These are phyloP conservation scores for Zeus faber DNA, from an alignment of 2,113 vertebrate species.

Conservation along the genomic window DNA sequence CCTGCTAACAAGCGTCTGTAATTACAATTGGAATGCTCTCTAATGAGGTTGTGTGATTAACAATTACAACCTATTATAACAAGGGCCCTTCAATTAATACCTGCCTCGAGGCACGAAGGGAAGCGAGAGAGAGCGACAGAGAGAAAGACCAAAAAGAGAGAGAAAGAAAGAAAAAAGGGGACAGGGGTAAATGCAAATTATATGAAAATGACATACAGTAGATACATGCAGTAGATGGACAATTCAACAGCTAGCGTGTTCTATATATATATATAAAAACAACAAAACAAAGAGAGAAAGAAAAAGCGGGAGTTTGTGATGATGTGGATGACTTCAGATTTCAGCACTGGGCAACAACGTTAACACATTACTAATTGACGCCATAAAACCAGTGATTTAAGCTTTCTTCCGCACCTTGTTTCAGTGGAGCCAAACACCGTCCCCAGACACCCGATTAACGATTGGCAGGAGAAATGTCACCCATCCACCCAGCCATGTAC, in stretches of 20 bases:
- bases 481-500: not conserved
- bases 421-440: not conserved
- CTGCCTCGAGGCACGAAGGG: conserved; percentile 45
- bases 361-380: not conserved
- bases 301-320: no score
- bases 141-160: not conserved
- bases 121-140: conserved; percentile 7
- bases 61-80: conserved; percentile 62
- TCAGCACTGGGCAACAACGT: no score
- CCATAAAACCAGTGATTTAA: not conserved
- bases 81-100: conserved; percentile 62
- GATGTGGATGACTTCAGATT: not conserved
- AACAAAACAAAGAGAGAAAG: not conserved
- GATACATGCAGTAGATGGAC: not conserved
- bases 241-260: not conserved
- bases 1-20: conserved; percentile 57
- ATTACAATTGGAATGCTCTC: conserved; percentile 62
- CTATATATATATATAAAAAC: not conserved
- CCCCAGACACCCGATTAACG: not conserved
- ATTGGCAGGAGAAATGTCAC: not conserved
- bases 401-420: not conserved
- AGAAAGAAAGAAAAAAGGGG: not conserved
- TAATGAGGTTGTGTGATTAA: conserved; percentile 66
- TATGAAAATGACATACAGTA: not conserved
- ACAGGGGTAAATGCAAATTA: not conserved